Evolutionary conservation across 1,140 invertebrate species (phyloP).

Genomic region (Coptotermes formosanus): DNA sequence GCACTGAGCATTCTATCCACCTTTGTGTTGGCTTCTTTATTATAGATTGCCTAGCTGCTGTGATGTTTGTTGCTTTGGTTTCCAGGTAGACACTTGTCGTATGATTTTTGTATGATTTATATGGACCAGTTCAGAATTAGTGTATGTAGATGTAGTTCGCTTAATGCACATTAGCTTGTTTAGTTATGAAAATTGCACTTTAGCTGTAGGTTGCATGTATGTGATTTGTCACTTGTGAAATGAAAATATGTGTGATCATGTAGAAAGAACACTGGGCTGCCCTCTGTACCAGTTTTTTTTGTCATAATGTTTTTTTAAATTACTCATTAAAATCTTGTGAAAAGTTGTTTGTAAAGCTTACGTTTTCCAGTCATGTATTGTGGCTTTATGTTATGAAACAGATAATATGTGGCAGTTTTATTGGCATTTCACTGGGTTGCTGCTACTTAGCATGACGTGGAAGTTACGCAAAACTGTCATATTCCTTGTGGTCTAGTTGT

Average conservation of each 20-base stretch:
- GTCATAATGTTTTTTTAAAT: no score
- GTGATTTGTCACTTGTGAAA: background rate
- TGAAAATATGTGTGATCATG: background rate
- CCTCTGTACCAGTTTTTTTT: background rate
- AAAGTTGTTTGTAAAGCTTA: no score
- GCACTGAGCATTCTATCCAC: slow-evolving; percentile 23
- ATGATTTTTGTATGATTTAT: slow-evolving; percentile 12
- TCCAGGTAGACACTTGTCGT: background rate
- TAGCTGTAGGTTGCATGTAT: background rate
- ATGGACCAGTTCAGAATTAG: background rate
- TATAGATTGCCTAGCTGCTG: background rate
- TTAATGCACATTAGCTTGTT: background rate
- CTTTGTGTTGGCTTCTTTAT: slow-evolving; percentile 4
- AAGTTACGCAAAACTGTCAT: background rate
- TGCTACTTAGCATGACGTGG: background rate
- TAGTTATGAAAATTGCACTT: background rate
- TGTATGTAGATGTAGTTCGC: background rate
- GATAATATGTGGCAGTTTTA: background rate
- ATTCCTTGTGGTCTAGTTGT: background rate
- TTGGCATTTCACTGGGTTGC: background rate
- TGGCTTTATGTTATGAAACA: background rate
- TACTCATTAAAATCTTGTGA: no score
- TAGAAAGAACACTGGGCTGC: background rate
- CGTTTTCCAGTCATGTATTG: background rate
- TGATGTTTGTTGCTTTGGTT: slow-evolving; percentile 5